Conservation (phyloP, 2,888 invertebrate species). For the Cyrtodaria siliqua region DNA sequence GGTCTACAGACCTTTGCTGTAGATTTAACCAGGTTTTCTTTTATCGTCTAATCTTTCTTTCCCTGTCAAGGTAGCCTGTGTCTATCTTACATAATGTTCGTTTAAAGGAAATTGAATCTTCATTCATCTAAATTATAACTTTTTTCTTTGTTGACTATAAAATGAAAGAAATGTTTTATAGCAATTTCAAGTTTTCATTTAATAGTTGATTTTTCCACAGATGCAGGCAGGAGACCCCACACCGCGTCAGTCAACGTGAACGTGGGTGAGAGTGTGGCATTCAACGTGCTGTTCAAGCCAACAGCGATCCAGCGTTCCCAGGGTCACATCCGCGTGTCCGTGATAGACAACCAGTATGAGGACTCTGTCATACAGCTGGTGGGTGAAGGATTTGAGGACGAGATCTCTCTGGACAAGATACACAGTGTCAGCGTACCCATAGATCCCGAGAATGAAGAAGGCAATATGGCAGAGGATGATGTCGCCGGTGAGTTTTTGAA, state of each 20-base stretch:
- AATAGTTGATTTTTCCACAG: conserved; percentile 17
- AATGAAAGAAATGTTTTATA: too few species aligned
- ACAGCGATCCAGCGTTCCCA: conserved; percentile 80
- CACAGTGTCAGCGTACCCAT: conserved; percentile 69
- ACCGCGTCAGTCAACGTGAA: conserved; percentile 84
- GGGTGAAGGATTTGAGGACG: conserved; percentile 87
- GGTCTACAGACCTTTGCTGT: too few species aligned
- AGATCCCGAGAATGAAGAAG: conserved; percentile 81
- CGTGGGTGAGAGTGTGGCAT: conserved; percentile 81
- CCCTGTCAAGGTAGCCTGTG: too few species aligned
- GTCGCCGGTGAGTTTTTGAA: conserved; percentile 83
- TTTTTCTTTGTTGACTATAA: too few species aligned
- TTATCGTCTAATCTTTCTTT: too few species aligned
- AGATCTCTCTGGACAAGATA: conserved; percentile 87
- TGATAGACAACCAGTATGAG: conserved; percentile 88
- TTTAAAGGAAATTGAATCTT: too few species aligned
- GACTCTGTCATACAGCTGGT: conserved; percentile 86
- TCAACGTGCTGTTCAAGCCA: conserved; percentile 82
- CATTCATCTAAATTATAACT: too few species aligned
- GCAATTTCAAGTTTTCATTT: too few species aligned
- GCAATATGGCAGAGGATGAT: conserved; percentile 84
- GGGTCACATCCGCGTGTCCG: conserved; percentile 86
- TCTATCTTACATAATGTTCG: too few species aligned
- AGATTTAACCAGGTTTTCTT: too few species aligned
- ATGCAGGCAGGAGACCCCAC: conserved; percentile 78